These are phyloP conservation scores for Drosophila siamana DNA, from an alignment of 2,888 invertebrate genomes.

Conservation along the genomic window DNA sequence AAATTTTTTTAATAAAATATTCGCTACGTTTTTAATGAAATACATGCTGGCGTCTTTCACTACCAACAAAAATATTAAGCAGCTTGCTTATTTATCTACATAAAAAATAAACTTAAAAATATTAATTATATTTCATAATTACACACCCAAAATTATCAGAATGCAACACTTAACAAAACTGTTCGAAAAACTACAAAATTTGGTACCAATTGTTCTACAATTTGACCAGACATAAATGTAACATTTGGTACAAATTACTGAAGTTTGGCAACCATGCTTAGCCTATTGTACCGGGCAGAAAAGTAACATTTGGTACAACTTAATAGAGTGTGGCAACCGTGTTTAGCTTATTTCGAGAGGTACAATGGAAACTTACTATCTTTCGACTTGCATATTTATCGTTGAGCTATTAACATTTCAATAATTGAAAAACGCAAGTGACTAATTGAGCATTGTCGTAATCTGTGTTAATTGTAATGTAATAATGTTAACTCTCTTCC, in stretches of 20 bases:
- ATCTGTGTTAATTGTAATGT: slow-evolving; percentile 7
- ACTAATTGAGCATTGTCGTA: slow-evolving; percentile 28
- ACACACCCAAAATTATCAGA: too few species aligned
- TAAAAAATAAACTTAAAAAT: background rate
- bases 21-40: background rate
- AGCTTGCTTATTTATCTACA: background rate
- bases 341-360: background rate
- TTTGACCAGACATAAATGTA: too few species aligned
- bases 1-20: background rate
- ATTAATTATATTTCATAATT: too few species aligned
- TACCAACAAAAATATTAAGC: background rate
- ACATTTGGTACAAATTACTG: too few species aligned
- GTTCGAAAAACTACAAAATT: too few species aligned
- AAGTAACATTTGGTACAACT: background rate
- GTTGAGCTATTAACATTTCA: background rate
- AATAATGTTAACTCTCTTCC: slow-evolving; percentile 53
- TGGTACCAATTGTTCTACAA: too few species aligned
- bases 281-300: background rate
- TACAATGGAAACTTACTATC: background rate
- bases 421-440: background rate
- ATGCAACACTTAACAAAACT: too few species aligned
- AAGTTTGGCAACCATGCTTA: too few species aligned
- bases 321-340: background rate
- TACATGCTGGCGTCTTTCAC: background rate
- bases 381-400: background rate